These are phyloP conservation scores for Sphaerodactylus townsendi DNA, from an alignment of 2,113 vertebrate genomes.

Conservation along the genomic window DNA sequence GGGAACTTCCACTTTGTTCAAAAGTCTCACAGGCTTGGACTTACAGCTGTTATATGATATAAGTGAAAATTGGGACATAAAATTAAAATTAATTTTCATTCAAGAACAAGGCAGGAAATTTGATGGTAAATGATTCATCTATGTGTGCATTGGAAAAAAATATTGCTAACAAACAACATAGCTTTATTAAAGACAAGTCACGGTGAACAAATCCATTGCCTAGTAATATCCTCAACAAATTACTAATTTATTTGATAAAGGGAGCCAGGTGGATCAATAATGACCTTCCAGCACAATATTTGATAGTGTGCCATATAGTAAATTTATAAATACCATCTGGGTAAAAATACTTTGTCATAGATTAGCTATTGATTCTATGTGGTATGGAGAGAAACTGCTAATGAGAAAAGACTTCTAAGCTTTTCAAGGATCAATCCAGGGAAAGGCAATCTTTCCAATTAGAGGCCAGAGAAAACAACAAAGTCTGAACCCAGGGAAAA, in stretches of 20 bases:
- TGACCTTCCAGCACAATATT: slow-evolving; percentile 33
- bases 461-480: background rate
- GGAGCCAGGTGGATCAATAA: slow-evolving; percentile 23
- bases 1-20: background rate
- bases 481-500: background rate
- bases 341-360: slow-evolving; percentile 15
- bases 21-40: no score
- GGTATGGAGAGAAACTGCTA: slow-evolving; percentile 17
- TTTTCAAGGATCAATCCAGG: background rate
- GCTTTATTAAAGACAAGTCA: slow-evolving; percentile 37
- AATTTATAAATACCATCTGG: slow-evolving; percentile 6
- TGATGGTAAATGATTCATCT: slow-evolving; percentile 5
- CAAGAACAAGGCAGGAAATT: slow-evolving; percentile 6
- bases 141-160: background rate
- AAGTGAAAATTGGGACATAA: background rate
- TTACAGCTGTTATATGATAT: background rate
- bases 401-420: slow-evolving; percentile 6
- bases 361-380: slow-evolving; percentile 26
- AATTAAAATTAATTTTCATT: slow-evolving; percentile 23
- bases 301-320: slow-evolving; percentile 25
- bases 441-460: background rate
- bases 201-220: background rate
- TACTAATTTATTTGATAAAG: slow-evolving; percentile 41
- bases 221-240: slow-evolving; percentile 24
- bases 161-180: slow-evolving; percentile 10